These are phyloP conservation scores for Panulirus ornatus DNA, from an alignment of 1,140 invertebrate species.

Conservation along the genomic window DNA sequence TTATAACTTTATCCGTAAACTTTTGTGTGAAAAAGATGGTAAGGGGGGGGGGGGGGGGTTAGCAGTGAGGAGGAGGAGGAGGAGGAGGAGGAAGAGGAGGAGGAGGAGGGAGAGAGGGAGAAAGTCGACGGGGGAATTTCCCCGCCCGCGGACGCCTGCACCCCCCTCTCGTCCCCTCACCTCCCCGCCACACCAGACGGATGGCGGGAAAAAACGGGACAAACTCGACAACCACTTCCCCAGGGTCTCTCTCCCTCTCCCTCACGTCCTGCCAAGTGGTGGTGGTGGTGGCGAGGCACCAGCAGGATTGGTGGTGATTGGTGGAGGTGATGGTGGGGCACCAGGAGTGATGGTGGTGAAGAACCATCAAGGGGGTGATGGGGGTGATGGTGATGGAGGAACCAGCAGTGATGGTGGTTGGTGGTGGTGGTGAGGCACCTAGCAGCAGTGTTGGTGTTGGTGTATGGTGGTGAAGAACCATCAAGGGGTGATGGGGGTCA, in stretches of 20 bases:
- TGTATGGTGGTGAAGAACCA: neutral
- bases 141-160: too few relatives aligned
- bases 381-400: neutral
- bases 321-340: too few relatives aligned
- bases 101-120: conserved; percentile 1
- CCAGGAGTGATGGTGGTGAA: too few relatives aligned
- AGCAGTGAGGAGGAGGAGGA: neutral
- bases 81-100: conserved; percentile 1
- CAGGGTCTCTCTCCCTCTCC: too few relatives aligned
- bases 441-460: neutral
- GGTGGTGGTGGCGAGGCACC: too few relatives aligned
- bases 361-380: neutral
- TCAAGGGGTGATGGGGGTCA: neutral
- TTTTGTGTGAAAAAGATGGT: neutral
- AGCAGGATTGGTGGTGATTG: too few relatives aligned
- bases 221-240: too few relatives aligned
- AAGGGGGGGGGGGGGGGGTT: neutral
- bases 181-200: too few relatives aligned
- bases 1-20: neutral
- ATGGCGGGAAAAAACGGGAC: too few relatives aligned
- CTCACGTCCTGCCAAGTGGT: too few relatives aligned
- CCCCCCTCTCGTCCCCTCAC: too few relatives aligned
- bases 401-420: neutral
- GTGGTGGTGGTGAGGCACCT: too few relatives aligned
- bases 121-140: neutral